A percentile compares a stretch with the other conserved stretches of the same genome.
Evolutionary conservation across 92 coral and sea anemone genomes (phyloP).

Genomic region (Siderastrea siderea): DNA sequence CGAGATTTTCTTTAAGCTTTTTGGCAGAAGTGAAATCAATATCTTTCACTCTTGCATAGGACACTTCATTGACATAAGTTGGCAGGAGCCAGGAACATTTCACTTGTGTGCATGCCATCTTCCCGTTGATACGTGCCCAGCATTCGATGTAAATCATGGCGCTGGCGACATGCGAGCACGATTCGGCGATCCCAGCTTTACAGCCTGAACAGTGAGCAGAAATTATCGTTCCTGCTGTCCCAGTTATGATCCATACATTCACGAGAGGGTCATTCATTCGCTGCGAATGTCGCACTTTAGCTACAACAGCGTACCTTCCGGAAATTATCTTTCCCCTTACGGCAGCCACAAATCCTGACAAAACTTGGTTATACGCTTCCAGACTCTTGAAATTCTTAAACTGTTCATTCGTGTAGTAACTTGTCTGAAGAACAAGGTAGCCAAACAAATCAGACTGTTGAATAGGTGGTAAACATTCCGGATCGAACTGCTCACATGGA

Average conservation of each 20-base stretch:
- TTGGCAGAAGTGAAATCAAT: constrained; percentile 37
- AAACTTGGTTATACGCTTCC: constrained; percentile 60
- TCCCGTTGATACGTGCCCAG: constrained; percentile 31
- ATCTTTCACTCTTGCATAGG: constrained; percentile 46
- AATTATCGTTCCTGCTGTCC: constrained; percentile 36
- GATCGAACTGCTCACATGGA: constrained; percentile 36
- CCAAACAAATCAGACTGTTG: constrained; percentile 49
- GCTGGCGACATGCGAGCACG: constrained; percentile 14
- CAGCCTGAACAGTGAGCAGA: background rate
- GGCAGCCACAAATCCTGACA: constrained; percentile 48
- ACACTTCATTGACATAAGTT: constrained; percentile 27
- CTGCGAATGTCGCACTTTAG: constrained; percentile 40
- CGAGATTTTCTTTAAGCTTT: too few species aligned
- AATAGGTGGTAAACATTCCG: constrained; percentile 49
- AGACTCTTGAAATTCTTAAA: constrained; percentile 52
- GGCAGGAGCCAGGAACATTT: constrained; percentile 35
- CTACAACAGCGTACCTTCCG: constrained; percentile 37
- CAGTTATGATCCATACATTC: constrained; percentile 41
- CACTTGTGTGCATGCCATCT: constrained; percentile 33
- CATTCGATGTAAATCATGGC: constrained; percentile 13
- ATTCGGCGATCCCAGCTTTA: background rate
- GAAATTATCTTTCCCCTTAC: constrained; percentile 43
- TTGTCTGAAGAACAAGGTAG: constrained; percentile 49
- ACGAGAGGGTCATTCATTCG: constrained; percentile 54
- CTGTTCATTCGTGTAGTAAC: constrained; percentile 56